These are phyloP conservation scores for Lamellibrachia satsuma DNA, from an alignment of 2,888 invertebrate genomes.

Conservation along the genomic window DNA sequence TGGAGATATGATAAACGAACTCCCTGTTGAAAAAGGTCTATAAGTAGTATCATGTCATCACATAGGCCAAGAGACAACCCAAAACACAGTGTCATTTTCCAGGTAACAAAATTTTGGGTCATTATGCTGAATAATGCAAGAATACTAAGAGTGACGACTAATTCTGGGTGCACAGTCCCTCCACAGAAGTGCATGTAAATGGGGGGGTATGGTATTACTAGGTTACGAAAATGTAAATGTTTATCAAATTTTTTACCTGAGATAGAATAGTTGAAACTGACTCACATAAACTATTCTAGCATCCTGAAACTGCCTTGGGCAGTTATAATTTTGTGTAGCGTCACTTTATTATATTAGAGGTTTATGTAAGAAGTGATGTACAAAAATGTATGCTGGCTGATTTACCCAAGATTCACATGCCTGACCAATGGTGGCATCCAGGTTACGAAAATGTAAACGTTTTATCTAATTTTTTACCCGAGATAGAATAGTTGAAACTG, in stretches of 20 bases:
- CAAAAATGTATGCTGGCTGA: background rate
- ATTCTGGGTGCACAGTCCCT: too few relatives aligned
- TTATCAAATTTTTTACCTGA: background rate
- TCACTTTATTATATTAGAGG: background rate
- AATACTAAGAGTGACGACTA: too few relatives aligned
- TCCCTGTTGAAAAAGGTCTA: background rate
- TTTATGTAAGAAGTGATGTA: background rate
- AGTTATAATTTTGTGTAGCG: background rate
- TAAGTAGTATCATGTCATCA: background rate
- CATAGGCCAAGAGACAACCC: too few relatives aligned
- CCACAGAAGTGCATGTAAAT: too few relatives aligned
- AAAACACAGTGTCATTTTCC: too few relatives aligned
- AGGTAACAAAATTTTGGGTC: too few relatives aligned
- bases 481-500: background rate
- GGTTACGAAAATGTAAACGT: background rate
- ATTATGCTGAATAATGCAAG: too few relatives aligned
- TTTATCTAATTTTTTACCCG: background rate
- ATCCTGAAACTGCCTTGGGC: background rate
- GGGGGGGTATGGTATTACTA: background rate
- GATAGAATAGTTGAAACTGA: background rate
- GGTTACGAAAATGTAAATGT: background rate
- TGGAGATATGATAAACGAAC: background rate
- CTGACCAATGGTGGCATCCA: constrained; percentile 96
- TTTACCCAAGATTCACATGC: constrained; percentile 92
- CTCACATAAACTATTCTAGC: background rate